A percentile compares a stretch with the other conserved stretches of the same genome.
phyloP scores from a whole-genome alignment of 1,140 invertebrate genomes.

The Danaus plexippus region DNA sequence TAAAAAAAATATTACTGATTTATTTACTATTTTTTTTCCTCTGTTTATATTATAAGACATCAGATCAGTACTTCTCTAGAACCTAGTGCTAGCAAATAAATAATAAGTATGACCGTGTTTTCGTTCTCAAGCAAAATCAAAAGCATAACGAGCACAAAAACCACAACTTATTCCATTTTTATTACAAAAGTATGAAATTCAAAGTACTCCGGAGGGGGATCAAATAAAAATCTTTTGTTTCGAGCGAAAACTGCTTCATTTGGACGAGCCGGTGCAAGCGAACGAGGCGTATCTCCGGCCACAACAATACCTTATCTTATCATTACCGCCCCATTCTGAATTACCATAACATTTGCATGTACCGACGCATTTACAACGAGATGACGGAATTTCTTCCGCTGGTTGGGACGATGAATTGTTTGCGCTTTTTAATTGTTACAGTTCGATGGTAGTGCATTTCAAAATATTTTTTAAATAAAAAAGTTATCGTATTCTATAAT shows the following conservation, averaged over 20 bases:
- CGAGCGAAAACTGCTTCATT: conserved; percentile 6
- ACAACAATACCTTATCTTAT: conserved; percentile 65
- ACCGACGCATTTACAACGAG: conserved; percentile 59
- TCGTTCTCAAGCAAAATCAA: too few relatives aligned
- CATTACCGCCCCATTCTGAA: conserved; percentile 57
- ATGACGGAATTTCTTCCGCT: conserved; percentile 68
- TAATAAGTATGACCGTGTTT: too few relatives aligned
- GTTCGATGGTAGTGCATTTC: background rate
- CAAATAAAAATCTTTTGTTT: conserved; percentile 15
- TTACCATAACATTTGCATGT: conserved; percentile 68
- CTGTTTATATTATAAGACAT: too few relatives aligned
- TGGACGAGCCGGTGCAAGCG: conserved; percentile 21
- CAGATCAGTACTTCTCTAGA: too few relatives aligned
- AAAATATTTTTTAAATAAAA: too few relatives aligned
- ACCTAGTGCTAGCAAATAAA: too few relatives aligned
- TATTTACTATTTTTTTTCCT: too few relatives aligned
- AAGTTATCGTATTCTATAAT: too few relatives aligned
- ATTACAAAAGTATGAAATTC: too few relatives aligned
- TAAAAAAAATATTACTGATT: conserved; percentile 18
- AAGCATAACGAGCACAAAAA: too few relatives aligned
- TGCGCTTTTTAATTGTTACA: conserved; percentile 4
- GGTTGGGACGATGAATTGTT: conserved; percentile 3
- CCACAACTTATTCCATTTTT: too few relatives aligned
- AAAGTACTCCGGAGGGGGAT: conserved; percentile 1
- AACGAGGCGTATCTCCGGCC: conserved; percentile 54